Base-by-base conservation (phyloP, 1,140 invertebrate genomes). In the Psilanteris sp. region DNA sequence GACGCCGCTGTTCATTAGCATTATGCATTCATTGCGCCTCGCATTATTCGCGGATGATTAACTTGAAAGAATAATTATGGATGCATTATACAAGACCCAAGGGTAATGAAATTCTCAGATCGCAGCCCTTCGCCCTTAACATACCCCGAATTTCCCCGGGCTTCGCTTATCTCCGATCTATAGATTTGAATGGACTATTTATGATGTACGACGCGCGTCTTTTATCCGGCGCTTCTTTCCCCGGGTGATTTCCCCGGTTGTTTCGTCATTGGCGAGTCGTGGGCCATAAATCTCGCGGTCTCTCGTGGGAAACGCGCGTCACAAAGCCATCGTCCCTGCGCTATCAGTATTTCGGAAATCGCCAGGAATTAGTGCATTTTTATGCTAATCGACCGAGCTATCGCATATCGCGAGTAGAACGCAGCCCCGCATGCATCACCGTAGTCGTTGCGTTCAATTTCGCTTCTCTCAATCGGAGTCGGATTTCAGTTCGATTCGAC, bases 141-240 rank as follows among this genome's bases (percentile, higher is more conserved):
- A 15, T 13, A 18, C 14, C 73, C 6, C 61, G 48, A 59, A 55
- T 77, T 62, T 71, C 70, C 75, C 71, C 67, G 36, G 13, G 22
- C 48, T 48, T 77, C 76, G 68, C 72, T 84, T 86, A 86, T 87
- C 84, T 77, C 36, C 61, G 48, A 86, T 86, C 83, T 83, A 80
- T 72, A 68, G 77, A 81, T 79, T 78, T 79, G 81, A 84, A 85
- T 83, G 68, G 81, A 64, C 83, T 86, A 85, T 87, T 87, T 86
- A 86, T 81, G 81, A 82, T 79, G 78, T 81, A 55, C 64, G 55
- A 50, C 71, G 76, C 72, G 46, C 75, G 61, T 80, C 64, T 76
- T 59, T 77, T 55, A 78, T 74, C 48, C 62, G 15, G 52, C 10
- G 34, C 55, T 72, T 64, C 54, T 74, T 66, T 55, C 62, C 29